Conservation (phyloP, 2,888 invertebrate genomes). For the Diploptera punctata region DNA sequence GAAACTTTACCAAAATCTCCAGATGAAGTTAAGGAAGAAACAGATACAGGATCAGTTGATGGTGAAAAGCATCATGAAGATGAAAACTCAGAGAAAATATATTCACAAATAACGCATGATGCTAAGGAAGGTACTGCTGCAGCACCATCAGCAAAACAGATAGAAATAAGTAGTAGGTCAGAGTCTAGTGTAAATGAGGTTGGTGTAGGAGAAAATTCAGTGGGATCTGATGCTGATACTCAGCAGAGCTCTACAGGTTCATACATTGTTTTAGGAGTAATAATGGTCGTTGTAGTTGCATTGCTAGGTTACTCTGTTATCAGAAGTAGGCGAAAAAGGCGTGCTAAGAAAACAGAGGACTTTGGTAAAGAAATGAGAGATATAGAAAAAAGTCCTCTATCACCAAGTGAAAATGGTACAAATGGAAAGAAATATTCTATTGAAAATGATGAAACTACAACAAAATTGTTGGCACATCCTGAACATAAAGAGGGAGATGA, state of each 20-base stretch:
- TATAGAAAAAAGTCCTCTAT: conserved; percentile 12
- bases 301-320: conserved; percentile 24
- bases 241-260: conserved; percentile 8
- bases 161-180: too few relatives aligned
- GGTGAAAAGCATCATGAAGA: too few relatives aligned
- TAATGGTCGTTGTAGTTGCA: conserved; percentile 21
- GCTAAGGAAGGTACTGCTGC: too few relatives aligned
- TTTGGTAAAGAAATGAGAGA: conserved; percentile 26
- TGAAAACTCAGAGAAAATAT: too few relatives aligned
- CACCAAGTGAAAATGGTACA: neutral
- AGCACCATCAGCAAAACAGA: too few relatives aligned
- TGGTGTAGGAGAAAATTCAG: neutral
- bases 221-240: neutral
- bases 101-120: too few relatives aligned
- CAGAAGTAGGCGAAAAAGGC: conserved; percentile 5
- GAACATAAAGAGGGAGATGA: neutral
- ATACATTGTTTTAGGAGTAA: conserved; percentile 25
- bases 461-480: neutral
- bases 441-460: neutral
- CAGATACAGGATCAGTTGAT: too few relatives aligned
- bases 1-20: too few relatives aligned
- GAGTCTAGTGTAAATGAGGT: neutral
- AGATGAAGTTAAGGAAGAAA: too few relatives aligned
- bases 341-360: neutral
- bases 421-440: neutral